phyloP scores from a whole-genome alignment of 1,140 invertebrate species.

The Trypoxylus dichotomus region DNA sequence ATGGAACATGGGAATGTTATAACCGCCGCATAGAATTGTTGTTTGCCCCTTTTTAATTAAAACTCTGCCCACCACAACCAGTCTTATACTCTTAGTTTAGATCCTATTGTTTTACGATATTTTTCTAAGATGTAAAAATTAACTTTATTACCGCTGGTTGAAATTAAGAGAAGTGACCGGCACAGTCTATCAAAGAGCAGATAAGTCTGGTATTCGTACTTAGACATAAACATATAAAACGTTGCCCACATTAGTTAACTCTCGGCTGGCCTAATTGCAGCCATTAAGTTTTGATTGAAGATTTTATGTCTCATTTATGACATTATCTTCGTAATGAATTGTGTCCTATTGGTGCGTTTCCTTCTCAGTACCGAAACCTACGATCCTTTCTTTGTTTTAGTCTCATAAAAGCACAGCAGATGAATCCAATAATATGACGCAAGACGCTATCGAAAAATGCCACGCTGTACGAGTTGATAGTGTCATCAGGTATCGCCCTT shows the following conservation, averaged over 20 bases:
- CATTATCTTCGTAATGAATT: neutral
- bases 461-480: too few species aligned
- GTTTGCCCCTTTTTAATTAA: too few species aligned
- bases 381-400: neutral
- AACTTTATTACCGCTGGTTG: neutral
- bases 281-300: slow-evolving; percentile 3
- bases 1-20: too few species aligned
- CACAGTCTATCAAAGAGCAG: neutral
- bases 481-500: too few species aligned
- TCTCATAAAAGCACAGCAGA: neutral
- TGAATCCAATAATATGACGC: too few species aligned
- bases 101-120: too few species aligned
- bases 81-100: too few species aligned
- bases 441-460: too few species aligned
- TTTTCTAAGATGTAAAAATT: too few species aligned
- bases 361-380: neutral
- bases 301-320: neutral
- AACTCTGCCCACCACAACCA: too few species aligned
- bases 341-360: neutral
- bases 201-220: neutral
- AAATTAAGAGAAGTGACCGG: neutral
- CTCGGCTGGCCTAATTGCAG: neutral
- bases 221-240: neutral
- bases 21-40: too few species aligned
- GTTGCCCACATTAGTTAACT: slow-evolving; percentile 7